A percentile compares a stretch with the other conserved stretches of the same genome.
phyloP scores from a whole-genome alignment of 1,140 invertebrate genomes.

The Heliconius hewitsoni region DNA sequence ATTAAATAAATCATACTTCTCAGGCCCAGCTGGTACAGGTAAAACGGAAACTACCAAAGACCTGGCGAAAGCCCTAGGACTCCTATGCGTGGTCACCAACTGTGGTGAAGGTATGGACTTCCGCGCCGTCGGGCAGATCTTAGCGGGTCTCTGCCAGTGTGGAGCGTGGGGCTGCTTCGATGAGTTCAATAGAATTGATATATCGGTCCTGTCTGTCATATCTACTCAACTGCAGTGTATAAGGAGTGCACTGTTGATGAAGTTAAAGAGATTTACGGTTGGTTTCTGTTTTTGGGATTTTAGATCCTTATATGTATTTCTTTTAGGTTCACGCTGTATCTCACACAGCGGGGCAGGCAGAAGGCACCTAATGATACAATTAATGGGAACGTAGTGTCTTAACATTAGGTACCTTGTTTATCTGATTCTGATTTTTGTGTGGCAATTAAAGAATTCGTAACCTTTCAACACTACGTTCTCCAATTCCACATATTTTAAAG shows the following conservation, averaged over 20 bases:
- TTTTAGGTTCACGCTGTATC: too few species aligned
- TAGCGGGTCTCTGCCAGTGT: constrained; percentile 90
- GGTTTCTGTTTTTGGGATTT: constrained; percentile 9
- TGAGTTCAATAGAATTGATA: constrained; percentile 95
- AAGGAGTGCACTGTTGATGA: constrained; percentile 89
- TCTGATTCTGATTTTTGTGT: too few species aligned
- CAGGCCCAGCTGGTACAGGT: constrained; percentile 90
- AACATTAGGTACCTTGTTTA: too few species aligned
- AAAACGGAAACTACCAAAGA: constrained; percentile 96
- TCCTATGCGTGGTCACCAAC: constrained; percentile 94
- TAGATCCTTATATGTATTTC: too few species aligned
- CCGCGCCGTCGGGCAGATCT: constrained; percentile 91
- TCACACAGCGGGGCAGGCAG: too few species aligned
- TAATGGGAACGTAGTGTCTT: too few species aligned
- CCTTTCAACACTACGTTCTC: too few species aligned
- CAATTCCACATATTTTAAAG: too few species aligned
- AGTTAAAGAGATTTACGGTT: constrained; percentile 88
- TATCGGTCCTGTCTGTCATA: constrained; percentile 94
- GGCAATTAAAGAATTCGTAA: too few species aligned
- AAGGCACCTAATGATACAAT: too few species aligned
- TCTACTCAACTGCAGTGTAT: constrained; percentile 95
- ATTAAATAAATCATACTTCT: neutral
- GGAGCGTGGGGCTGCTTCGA: constrained; percentile 96
- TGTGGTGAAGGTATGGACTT: constrained; percentile 96
- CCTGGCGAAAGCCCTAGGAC: constrained; percentile 92